phyloP scores from a whole-genome alignment of 1,140 invertebrate species.

The Hermatobates lingyangjiaoensis region DNA sequence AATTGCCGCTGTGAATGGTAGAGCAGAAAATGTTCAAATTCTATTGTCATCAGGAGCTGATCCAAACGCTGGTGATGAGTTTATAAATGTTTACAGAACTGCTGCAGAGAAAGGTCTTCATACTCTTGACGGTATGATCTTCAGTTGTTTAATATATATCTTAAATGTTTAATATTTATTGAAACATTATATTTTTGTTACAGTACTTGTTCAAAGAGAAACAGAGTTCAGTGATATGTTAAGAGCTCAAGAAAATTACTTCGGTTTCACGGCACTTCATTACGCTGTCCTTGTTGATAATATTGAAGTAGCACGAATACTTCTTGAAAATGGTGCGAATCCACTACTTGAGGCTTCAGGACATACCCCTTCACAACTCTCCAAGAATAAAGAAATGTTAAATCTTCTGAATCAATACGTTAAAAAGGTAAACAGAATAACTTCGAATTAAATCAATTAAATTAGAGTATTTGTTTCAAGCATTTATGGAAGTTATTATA shows the following conservation, averaged over 20 bases:
- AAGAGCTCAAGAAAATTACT: slow-evolving; percentile 35
- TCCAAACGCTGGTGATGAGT: slow-evolving; percentile 60
- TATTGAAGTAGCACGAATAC: slow-evolving; percentile 31
- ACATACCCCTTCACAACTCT: slow-evolving; percentile 57
- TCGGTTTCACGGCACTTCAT: slow-evolving; percentile 74
- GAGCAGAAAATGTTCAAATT: slow-evolving; percentile 38
- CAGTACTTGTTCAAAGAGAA: slow-evolving; percentile 47
- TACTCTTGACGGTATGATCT: slow-evolving; percentile 35
- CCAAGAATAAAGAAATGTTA: slow-evolving; percentile 36
- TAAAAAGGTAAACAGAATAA: slow-evolving; percentile 21
- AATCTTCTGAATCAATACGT: slow-evolving; percentile 14
- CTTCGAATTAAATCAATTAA: no score
- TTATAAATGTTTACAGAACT: slow-evolving; percentile 45
- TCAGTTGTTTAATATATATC: background rate
- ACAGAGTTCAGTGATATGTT: slow-evolving; percentile 60
- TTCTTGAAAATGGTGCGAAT: slow-evolving; percentile 48
- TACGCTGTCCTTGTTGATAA: slow-evolving; percentile 69
- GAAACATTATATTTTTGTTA: slow-evolving; percentile 5
- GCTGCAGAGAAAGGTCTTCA: slow-evolving; percentile 33
- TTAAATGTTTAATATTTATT: background rate
- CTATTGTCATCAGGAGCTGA: slow-evolving; percentile 59
- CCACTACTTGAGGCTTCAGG: slow-evolving; percentile 52
- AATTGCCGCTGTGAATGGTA: slow-evolving; percentile 59
- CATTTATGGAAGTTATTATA: no score
- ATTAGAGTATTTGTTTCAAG: no score